phyloP scores from a whole-genome alignment of 2,113 vertebrate species.

The Cercopithecus mona region DNA sequence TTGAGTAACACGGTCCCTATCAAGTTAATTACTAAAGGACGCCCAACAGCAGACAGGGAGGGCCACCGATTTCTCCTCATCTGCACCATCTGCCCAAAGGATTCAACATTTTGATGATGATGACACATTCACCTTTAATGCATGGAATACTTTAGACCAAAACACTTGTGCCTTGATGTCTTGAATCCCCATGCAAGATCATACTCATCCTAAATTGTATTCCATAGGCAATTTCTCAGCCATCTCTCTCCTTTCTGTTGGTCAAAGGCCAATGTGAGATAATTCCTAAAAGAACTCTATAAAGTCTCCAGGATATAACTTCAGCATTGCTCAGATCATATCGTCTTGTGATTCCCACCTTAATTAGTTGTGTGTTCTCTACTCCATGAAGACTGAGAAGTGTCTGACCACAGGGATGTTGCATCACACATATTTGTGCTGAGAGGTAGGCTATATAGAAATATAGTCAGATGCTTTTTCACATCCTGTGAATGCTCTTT shows the following conservation, averaged over 20 bases:
- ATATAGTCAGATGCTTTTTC: accelerated
- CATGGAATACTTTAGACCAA: accelerated
- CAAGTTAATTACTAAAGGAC: neutral
- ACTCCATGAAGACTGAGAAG: too few relatives aligned
- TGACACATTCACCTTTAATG: accelerated
- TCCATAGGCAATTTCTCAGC: neutral
- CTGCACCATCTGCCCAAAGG: neutral
- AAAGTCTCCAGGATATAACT: too few relatives aligned
- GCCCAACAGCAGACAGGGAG: neutral
- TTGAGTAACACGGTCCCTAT: neutral
- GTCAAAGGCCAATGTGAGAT: accelerated
- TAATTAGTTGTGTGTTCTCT: accelerated
- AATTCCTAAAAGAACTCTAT: neutral
- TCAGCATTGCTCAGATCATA: accelerated
- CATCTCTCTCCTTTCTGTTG: accelerated
- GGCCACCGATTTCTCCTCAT: neutral
- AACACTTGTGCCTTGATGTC: neutral
- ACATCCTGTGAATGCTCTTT: too few relatives aligned
- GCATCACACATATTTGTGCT: accelerated
- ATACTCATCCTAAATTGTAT: neutral
- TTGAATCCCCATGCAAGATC: neutral
- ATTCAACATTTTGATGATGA: neutral
- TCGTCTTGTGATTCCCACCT: neutral
- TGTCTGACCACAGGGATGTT: accelerated
- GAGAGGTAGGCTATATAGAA: neutral